phyloP scores from a whole-genome alignment of 2,888 invertebrate species.

The Cyrtodaria siliqua region DNA sequence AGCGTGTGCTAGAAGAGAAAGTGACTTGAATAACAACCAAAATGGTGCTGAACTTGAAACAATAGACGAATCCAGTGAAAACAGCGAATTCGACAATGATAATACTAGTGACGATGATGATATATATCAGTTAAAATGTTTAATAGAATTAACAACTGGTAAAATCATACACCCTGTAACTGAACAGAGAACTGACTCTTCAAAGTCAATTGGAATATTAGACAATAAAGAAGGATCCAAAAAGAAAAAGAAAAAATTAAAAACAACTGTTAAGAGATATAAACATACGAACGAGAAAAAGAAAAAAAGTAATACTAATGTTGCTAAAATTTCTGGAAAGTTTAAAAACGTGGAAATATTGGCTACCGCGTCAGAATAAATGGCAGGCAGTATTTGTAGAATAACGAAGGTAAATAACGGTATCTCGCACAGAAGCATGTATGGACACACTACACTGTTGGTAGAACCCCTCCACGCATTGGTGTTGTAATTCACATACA shows the following conservation, averaged over 20 bases:
- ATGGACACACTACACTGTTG: too few species aligned
- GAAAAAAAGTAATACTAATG: slow-evolving; percentile 24
- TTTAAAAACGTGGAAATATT: slow-evolving; percentile 47
- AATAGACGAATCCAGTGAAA: not conserved
- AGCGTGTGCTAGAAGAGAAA: slow-evolving; percentile 31
- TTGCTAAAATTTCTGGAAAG: slow-evolving; percentile 45
- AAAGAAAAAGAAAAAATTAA: not conserved
- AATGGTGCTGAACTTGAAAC: not conserved
- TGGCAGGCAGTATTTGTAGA: too few species aligned
- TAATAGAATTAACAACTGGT: slow-evolving; percentile 58
- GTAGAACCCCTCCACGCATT: not conserved
- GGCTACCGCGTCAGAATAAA: too few species aligned
- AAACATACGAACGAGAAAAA: slow-evolving; percentile 8
- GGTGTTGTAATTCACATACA: not conserved
- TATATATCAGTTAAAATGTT: slow-evolving; percentile 39
- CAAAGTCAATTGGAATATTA: not conserved
- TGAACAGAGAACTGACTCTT: not conserved
- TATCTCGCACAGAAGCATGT: too few species aligned
- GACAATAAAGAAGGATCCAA: too few species aligned
- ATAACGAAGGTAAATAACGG: too few species aligned
- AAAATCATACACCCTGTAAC: slow-evolving; percentile 36
- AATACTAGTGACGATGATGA: slow-evolving; percentile 40
- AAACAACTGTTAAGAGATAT: slow-evolving; percentile 9
- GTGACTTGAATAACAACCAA: slow-evolving; percentile 11
- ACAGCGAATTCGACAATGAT: slow-evolving; percentile 17